These are phyloP conservation scores for Micromys minutus DNA, from an alignment of 2,113 vertebrate species.

Conservation along the genomic window DNA sequence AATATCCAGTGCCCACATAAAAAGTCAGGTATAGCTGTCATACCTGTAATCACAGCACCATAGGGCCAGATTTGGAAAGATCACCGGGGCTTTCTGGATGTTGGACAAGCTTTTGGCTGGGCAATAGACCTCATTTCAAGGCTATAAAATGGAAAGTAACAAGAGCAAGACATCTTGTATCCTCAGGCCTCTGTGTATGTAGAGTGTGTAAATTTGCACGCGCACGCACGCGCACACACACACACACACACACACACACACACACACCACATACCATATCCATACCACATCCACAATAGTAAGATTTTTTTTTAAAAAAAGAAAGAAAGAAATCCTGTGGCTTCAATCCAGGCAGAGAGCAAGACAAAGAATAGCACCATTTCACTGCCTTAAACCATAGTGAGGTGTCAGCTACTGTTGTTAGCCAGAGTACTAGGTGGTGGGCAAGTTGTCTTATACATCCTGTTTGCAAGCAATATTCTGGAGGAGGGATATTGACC, in stretches of 20 bases:
- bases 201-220: neutral
- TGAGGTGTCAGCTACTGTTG: no score
- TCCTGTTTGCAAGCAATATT: neutral
- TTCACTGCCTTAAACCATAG: accelerated
- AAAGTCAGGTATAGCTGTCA: no score
- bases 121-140: neutral
- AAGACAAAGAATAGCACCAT: accelerated
- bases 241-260: neutral
- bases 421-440: accelerated
- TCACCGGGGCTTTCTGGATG: neutral
- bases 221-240: neutral
- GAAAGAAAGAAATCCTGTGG: neutral
- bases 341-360: neutral
- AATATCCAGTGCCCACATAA: neutral
- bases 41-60: neutral
- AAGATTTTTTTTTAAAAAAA: neutral
- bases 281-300: neutral
- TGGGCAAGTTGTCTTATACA: accelerated
- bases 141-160: neutral
- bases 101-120: neutral
- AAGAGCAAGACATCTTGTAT: neutral
- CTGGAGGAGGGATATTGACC: accelerated
- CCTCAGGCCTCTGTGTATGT: neutral
- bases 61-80: neutral
- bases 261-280: neutral